Evolutionary conservation across 2,797 vertebrate species (phyloP).

Genomic region (Monodelphis domestica): DNA sequence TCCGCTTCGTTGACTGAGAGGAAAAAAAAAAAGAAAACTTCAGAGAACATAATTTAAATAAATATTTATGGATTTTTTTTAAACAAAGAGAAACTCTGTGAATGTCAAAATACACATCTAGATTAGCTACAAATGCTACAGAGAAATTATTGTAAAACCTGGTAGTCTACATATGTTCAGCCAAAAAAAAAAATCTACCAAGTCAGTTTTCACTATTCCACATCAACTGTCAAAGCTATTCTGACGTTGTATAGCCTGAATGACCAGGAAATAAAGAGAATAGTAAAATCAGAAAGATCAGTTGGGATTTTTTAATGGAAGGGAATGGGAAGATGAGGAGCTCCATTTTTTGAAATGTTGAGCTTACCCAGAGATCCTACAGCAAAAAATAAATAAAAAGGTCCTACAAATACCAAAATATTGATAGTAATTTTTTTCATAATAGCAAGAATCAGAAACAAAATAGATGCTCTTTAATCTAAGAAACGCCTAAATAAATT

Average conservation of each 20-base stretch:
- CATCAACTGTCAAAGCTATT: constrained; percentile 1
- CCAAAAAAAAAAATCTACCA: constrained; percentile 7
- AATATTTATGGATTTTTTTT: not conserved
- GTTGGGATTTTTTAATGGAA: not conserved
- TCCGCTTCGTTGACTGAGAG: constrained; percentile 96
- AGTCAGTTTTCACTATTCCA: constrained; percentile 15
- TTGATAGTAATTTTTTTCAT: not conserved
- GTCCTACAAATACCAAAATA: not conserved
- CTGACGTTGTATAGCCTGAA: not conserved
- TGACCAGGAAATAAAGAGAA: not conserved
- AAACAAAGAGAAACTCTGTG: not conserved
- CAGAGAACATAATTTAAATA: constrained; percentile 30
- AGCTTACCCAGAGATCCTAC: not conserved
- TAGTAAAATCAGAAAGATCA: not conserved
- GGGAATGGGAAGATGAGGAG: not conserved
- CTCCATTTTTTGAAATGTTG: not conserved
- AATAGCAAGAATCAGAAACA: not conserved
- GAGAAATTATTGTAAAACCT: not conserved
- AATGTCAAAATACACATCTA: not conserved
- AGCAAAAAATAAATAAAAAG: not conserved
- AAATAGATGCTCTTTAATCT: not conserved
- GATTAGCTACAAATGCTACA: not conserved
- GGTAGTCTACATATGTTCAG: not conserved
- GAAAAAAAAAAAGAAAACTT: constrained; percentile 65
- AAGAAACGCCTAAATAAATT: not conserved